Conservation (phyloP, 2,797 vertebrate species). For the Coracias cyanogaster region DNA sequence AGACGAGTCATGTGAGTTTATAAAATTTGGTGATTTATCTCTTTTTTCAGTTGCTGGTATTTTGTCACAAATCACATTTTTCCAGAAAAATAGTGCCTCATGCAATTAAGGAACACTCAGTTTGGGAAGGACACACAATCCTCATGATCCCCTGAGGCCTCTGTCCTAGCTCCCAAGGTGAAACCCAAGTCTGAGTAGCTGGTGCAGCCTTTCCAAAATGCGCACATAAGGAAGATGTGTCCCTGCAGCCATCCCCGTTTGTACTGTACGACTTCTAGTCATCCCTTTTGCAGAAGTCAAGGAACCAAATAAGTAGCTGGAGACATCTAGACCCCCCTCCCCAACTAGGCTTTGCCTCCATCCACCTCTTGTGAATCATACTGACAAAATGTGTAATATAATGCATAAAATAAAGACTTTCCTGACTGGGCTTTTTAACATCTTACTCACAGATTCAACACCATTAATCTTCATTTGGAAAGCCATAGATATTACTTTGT, state of each 20-base stretch:
- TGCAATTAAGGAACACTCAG: background rate
- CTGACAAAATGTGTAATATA: slow-evolving; percentile 11
- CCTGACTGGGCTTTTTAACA: slow-evolving; percentile 24
- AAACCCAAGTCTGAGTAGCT: background rate
- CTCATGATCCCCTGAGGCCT: background rate
- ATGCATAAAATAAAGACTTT: background rate
- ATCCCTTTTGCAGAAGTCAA: background rate
- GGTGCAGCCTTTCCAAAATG: background rate
- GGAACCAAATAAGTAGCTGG: background rate
- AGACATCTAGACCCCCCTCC: background rate
- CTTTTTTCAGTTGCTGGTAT: background rate
- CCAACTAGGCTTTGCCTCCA: background rate
- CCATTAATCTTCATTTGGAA: slow-evolving; percentile 51
- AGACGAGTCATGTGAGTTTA: background rate
- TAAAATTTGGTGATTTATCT: background rate
- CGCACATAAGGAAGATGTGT: background rate
- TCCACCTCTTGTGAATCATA: background rate
- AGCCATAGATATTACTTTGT: slow-evolving; percentile 15
- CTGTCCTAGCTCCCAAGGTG: background rate
- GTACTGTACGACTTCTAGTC: background rate
- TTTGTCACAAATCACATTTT: background rate
- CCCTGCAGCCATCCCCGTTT: background rate
- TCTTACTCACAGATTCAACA: slow-evolving; percentile 22
- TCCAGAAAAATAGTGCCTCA: background rate
- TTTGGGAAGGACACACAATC: background rate